Evolutionary conservation across 2,113 vertebrate genomes (phyloP).

Genomic region (Martes martes): DNA sequence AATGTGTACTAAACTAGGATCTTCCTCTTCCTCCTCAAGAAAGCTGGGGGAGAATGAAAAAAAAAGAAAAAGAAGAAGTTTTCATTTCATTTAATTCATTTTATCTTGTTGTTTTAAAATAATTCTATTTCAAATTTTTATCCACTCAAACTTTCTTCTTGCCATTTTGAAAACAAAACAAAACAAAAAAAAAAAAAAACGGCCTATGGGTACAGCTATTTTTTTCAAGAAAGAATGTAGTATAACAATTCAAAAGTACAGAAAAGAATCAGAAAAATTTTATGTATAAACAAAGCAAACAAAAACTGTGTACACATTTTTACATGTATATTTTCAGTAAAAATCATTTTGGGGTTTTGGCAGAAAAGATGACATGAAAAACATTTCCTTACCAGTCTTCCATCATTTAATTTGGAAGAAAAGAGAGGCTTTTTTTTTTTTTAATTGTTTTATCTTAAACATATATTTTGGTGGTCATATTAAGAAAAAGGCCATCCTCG

Average conservation of each 20-base stretch:
- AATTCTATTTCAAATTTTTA: background rate
- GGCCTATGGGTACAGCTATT: background rate
- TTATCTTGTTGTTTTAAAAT: background rate
- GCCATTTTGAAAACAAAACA: background rate
- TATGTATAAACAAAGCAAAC: background rate
- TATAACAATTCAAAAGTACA: background rate
- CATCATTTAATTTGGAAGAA: background rate
- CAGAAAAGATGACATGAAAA: background rate
- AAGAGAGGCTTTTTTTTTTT: background rate
- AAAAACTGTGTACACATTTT: background rate
- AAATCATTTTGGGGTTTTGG: background rate
- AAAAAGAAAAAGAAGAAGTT: background rate
- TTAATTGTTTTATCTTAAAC: background rate
- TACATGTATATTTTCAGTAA: background rate
- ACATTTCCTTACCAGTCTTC: background rate
- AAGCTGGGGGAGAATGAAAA: background rate
- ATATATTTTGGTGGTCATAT: background rate
- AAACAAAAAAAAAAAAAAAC: background rate
- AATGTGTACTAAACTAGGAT: background rate
- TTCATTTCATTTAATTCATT: background rate
- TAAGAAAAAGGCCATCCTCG: background rate
- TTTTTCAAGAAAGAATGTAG: background rate
- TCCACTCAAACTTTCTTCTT: background rate
- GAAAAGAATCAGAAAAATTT: background rate
- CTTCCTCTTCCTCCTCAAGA: background rate